Conservation (phyloP, 2,888 invertebrate species). For the Drosophila multiciliata region DNA sequence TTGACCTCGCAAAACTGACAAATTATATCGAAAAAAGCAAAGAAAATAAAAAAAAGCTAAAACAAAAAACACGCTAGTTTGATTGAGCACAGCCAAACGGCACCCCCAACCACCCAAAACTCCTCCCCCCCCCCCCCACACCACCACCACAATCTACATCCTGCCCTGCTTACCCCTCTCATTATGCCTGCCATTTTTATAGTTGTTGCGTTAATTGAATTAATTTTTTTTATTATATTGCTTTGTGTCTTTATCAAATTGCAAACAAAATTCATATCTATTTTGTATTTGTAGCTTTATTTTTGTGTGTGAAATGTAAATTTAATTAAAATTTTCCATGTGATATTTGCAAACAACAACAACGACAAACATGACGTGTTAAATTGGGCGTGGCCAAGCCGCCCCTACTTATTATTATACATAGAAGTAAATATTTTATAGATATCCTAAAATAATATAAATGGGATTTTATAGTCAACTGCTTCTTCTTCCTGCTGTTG, state of each 20-base stretch:
- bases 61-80: constrained; percentile 62
- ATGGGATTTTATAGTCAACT: neutral
- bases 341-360: constrained; percentile 53
- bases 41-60: constrained; percentile 22
- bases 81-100: constrained; percentile 51
- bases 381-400: constrained; percentile 15
- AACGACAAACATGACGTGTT: constrained; percentile 7
- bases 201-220: constrained; percentile 70
- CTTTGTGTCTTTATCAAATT: constrained; percentile 60
- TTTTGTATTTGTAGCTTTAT: constrained; percentile 12
- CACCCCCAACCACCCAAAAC: neutral
- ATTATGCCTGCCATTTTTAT: constrained; percentile 57
- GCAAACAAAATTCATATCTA: constrained; percentile 60
- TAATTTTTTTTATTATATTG: constrained; percentile 50
- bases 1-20: constrained; percentile 41
- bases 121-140: neutral
- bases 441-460: constrained; percentile 4
- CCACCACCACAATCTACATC: too few species aligned
- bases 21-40: constrained; percentile 22
- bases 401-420: constrained; percentile 48
- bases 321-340: constrained; percentile 78
- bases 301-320: constrained; percentile 63
- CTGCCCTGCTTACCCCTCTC: constrained; percentile 39
- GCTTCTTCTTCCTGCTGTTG: neutral
- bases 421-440: neutral